phyloP scores from a whole-genome alignment of 2,797 vertebrate species.

The Sebastes hubbsi region DNA sequence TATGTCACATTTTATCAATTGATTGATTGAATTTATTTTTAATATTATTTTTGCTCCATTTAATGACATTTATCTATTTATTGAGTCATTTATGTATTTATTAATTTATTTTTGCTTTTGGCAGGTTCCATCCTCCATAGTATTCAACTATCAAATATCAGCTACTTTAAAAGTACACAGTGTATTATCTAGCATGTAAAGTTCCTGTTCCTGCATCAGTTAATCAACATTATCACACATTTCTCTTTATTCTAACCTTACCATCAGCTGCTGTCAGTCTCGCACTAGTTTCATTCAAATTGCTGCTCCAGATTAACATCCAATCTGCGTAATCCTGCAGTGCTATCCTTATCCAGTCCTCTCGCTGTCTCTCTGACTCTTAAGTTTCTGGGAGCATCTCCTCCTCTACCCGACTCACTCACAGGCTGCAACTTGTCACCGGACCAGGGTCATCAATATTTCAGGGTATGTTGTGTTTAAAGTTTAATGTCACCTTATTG shows the following conservation, averaged over 20 bases:
- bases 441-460: conserved; percentile 73
- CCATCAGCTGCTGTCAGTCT: conserved; percentile 67
- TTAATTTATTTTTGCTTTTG: no score
- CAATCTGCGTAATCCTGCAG: conserved; percentile 27
- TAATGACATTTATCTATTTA: no score
- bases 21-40: no score
- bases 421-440: conserved; percentile 56
- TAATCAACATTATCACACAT: background rate
- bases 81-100: no score
- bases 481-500: conserved; percentile 64
- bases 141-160: no score
- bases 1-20: no score
- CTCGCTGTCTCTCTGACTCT: conserved; percentile 40
- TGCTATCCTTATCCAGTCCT: background rate
- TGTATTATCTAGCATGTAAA: background rate
- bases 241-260: conserved; percentile 42
- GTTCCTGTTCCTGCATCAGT: background rate
- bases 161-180: no score
- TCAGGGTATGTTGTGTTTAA: conserved; percentile 63
- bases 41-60: no score
- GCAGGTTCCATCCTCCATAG: no score
- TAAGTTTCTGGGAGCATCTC: conserved; percentile 50
- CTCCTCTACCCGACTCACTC: background rate
- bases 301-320: conserved; percentile 26
- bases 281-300: conserved; percentile 47